A percentile compares a stretch with the other conserved stretches of the same genome.
phyloP scores from a whole-genome alignment of 1,140 invertebrate species.

The Scaptomyza montana region DNA sequence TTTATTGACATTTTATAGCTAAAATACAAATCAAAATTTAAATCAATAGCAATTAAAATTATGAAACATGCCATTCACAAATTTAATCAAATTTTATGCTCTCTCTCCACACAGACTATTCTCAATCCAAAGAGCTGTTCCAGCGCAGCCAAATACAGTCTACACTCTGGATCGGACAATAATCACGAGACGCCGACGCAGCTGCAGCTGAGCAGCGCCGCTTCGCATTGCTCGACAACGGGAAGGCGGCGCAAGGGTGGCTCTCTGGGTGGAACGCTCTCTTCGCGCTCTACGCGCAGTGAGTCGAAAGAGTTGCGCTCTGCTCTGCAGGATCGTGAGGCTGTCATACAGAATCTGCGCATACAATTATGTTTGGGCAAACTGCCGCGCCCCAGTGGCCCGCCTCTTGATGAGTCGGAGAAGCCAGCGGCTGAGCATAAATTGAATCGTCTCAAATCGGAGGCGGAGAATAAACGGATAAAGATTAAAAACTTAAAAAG shows the following conservation, averaged over 20 bases:
- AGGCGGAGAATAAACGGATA: conserved; percentile 89
- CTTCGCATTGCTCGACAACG: conserved; percentile 85
- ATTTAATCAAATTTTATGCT: not conserved
- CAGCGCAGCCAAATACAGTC: conserved; percentile 71
- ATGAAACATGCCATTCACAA: not conserved
- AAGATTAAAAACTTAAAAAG: conserved; percentile 91
- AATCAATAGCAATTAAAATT: conserved; percentile 24
- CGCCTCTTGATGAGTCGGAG: conserved; percentile 74
- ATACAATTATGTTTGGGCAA: conserved; percentile 84
- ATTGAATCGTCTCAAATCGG: conserved; percentile 86
- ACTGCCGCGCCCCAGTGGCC: conserved; percentile 83
- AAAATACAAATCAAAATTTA: not conserved
- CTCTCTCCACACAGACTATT: conserved; percentile 62
- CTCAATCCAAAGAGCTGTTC: conserved; percentile 77
- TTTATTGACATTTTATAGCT: not conserved
- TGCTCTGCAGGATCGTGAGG: conserved; percentile 91
- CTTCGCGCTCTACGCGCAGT: conserved; percentile 83
- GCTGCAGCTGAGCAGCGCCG: conserved; percentile 60
- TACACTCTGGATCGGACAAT: conserved; percentile 53
- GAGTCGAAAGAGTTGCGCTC: conserved; percentile 88
- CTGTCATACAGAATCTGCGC: conserved; percentile 89
- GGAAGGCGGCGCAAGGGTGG: conserved; percentile 85
- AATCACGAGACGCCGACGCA: conserved; percentile 50
- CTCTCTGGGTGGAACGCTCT: conserved; percentile 69
- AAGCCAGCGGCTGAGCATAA: conserved; percentile 87